Conservation (phyloP, 1,140 invertebrate species). For the Rhynchophorus ferrugineus region DNA sequence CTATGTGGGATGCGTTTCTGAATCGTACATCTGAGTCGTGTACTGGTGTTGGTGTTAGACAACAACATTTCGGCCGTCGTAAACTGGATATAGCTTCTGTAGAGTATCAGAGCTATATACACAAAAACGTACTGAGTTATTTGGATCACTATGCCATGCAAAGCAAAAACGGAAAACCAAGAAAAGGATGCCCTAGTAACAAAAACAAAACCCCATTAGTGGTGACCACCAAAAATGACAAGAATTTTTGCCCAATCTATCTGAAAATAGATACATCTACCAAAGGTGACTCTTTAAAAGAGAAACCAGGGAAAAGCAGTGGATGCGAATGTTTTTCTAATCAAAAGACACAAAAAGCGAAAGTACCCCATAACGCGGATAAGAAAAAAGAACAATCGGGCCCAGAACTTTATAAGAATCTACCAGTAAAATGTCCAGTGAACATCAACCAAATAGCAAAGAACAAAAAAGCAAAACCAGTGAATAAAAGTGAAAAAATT, state of each 20-base stretch:
- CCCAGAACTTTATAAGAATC: neutral
- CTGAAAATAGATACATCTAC: neutral
- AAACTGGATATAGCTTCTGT: slow-evolving; percentile 20
- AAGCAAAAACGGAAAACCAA: slow-evolving; percentile 4
- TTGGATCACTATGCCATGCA: slow-evolving; percentile 20
- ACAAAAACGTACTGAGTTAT: slow-evolving; percentile 17
- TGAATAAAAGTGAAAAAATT: too few species aligned
- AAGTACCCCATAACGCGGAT: too few species aligned
- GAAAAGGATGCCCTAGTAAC: neutral
- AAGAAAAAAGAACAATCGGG: too few species aligned
- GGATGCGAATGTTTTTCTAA: too few species aligned
- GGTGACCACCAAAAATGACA: neutral
- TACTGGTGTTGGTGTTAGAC: neutral
- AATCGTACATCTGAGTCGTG: slow-evolving; percentile 17
- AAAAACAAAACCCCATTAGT: neutral
- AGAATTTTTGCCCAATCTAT: neutral
- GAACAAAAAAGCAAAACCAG: too few species aligned
- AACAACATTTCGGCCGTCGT: slow-evolving; percentile 4
- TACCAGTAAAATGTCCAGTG: neutral
- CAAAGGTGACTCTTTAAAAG: too few species aligned
- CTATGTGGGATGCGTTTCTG: slow-evolving; percentile 22
- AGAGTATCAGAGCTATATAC: slow-evolving; percentile 23
- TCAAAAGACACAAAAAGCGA: too few species aligned
- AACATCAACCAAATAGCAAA: too few species aligned
- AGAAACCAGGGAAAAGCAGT: too few species aligned